phyloP scores from a whole-genome alignment of 2,888 invertebrate species.

The Lithophane semibrunnea region DNA sequence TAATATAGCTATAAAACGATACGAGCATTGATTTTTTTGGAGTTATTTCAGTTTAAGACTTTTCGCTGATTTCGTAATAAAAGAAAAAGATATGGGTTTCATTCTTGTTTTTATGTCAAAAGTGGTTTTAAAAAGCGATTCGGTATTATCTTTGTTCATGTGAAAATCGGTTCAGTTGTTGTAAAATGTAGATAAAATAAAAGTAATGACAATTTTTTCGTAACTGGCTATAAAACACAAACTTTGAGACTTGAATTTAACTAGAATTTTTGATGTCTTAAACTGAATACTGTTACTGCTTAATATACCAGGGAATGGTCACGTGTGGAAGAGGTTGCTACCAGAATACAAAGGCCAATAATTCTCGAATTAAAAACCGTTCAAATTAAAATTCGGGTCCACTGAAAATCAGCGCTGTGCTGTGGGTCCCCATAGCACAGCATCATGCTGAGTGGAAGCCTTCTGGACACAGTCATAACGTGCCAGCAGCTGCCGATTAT shows the following conservation, averaged over 20 bases:
- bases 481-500: too few species aligned
- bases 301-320: neutral
- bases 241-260: neutral
- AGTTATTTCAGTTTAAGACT: constrained; percentile 22
- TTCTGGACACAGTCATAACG: too few species aligned
- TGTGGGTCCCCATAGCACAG: too few species aligned
- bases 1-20: constrained; percentile 31
- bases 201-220: constrained; percentile 19
- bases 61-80: constrained; percentile 41
- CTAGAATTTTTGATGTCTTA: neutral
- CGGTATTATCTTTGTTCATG: constrained; percentile 8
- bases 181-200: neutral
- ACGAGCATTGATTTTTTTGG: constrained; percentile 32
- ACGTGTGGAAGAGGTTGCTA: too few species aligned
- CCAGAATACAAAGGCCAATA: neutral
- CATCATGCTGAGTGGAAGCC: too few species aligned
- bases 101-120: constrained; percentile 42
- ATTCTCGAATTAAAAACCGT: neutral
- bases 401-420: too few species aligned
- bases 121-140: constrained; percentile 44
- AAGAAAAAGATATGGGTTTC: constrained; percentile 43
- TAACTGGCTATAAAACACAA: constrained; percentile 7
- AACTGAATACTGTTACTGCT: neutral
- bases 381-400: neutral
- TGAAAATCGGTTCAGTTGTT: constrained; percentile 8